These are phyloP conservation scores for Pelobates cultripes DNA, from an alignment of 2,797 vertebrate species.

Conservation along the genomic window DNA sequence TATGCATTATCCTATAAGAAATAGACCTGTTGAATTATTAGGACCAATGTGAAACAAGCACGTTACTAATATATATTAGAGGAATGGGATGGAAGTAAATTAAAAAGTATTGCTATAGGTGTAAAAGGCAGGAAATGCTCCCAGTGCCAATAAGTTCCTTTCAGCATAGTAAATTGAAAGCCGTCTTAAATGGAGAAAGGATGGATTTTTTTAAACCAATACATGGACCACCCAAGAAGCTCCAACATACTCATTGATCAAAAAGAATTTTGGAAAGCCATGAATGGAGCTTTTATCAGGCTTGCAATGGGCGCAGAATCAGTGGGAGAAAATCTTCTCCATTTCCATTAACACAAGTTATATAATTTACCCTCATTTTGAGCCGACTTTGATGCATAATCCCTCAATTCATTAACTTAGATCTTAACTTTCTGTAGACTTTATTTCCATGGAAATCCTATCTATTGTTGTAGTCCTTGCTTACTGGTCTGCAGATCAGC, in stretches of 20 bases:
- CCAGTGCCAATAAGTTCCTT: neutral
- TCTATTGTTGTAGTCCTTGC: too few relatives aligned
- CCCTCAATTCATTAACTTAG: neutral
- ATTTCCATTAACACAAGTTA: neutral
- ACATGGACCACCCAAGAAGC: constrained; percentile 27
- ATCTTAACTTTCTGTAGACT: too few relatives aligned
- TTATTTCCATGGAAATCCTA: too few relatives aligned
- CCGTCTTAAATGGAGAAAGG: neutral
- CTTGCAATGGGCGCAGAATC: neutral
- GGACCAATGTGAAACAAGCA: too few relatives aligned
- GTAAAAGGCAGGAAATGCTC: neutral
- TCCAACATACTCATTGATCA: neutral
- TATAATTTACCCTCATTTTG: constrained; percentile 1
- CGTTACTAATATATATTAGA: too few relatives aligned
- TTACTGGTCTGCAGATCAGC: too few relatives aligned
- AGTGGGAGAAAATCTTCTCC: neutral
- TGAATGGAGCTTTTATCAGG: constrained; percentile 11
- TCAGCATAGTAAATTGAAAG: neutral
- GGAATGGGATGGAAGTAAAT: too few relatives aligned
- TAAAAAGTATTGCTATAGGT: neutral
- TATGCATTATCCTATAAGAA: neutral
- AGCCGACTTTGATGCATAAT: neutral
- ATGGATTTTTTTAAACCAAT: neutral
- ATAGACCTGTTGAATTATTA: neutral
- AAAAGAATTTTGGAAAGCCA: neutral